Evolutionary conservation across 2,113 vertebrate genomes (phyloP).

Genomic region (Agapornis roseicollis): DNA sequence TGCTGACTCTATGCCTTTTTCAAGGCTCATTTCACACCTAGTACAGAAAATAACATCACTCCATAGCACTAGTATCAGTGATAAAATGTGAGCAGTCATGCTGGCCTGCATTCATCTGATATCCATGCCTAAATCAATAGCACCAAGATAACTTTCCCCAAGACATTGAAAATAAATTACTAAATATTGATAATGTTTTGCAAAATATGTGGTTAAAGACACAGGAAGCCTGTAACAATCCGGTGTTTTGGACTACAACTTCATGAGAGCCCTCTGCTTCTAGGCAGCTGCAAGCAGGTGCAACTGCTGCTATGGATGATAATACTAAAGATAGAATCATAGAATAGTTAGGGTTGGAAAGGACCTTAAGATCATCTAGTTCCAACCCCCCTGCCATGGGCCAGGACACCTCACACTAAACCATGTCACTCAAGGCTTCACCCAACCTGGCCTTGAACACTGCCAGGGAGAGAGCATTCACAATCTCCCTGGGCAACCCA

Average conservation of each 20-base stretch:
- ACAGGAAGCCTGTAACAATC: neutral
- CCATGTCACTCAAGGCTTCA: no score
- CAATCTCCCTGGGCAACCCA: no score
- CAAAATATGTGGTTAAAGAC: neutral
- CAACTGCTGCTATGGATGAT: neutral
- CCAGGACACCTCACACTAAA: no score
- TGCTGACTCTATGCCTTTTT: neutral
- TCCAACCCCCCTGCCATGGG: no score
- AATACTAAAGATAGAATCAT: neutral
- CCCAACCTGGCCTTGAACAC: no score
- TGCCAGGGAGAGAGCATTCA: no score
- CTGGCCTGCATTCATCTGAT: neutral
- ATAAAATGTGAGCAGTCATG: neutral
- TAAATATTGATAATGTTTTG: neutral
- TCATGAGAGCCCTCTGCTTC: neutral
- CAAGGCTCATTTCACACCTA: neutral
- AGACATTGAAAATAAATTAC: neutral
- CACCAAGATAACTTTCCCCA: rapidly evolving
- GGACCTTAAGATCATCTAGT: no score
- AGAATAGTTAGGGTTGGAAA: no score
- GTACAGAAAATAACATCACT: neutral
- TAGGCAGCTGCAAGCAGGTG: neutral
- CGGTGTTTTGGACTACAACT: neutral
- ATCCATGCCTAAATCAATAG: neutral
- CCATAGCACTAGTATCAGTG: neutral